Evolutionary conservation across 2,888 invertebrate species (phyloP), one percentile per base, ranked within the genome.

Genomic region (Erebia aethiops): DNA sequence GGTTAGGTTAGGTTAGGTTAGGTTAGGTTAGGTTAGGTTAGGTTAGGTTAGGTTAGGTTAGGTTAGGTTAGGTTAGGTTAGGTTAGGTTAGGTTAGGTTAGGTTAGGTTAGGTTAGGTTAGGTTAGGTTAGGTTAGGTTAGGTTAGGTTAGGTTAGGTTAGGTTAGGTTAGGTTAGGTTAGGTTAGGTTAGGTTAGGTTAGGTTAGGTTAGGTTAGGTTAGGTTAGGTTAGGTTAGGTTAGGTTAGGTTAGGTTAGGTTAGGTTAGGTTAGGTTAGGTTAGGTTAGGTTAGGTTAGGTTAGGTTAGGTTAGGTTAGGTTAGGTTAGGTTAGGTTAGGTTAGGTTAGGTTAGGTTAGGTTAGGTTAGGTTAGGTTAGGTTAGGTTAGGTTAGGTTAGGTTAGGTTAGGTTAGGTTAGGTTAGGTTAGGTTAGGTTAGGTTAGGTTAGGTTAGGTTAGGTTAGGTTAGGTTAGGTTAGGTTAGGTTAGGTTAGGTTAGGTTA

Each of bases 401-500:
- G 77, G 78, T 77, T 77, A 77, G 78, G 78, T 77, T 77, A 76
- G 77, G 78, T 76, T 77, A 77, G 76, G 78, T 77, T 77, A 76
- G 75, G 76, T 7, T 54, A 10, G 13, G 78, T 76, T 77, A 75
- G 74, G 75, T 73, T 74, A 74, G 74, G 73, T 73, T 72, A 75
- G 76, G 74, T 72, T 73, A 72, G 73, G 76, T 74, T 74, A 72
- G 73, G 76, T 74, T 76, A 75, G 76, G 76, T 76, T 76, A 75
- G 77, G 76, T 77, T 77, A 75, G 77, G 77, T 75, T 75, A 74
- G 74, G 74, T 60, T 68, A 61, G 35, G 57, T 64, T 61, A 71
- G 75, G 75, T 73, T 76, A 74, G 75, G 75, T 76, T 72, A 74
- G 76, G 75, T 77, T 77, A 76, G 43, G 76, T 76, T 77, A 75